A percentile compares a stretch with the other conserved stretches of the same genome.
These are phyloP conservation scores for Epicauta chinensis DNA, from an alignment of 1,140 invertebrate genomes.

Conservation along the genomic window DNA sequence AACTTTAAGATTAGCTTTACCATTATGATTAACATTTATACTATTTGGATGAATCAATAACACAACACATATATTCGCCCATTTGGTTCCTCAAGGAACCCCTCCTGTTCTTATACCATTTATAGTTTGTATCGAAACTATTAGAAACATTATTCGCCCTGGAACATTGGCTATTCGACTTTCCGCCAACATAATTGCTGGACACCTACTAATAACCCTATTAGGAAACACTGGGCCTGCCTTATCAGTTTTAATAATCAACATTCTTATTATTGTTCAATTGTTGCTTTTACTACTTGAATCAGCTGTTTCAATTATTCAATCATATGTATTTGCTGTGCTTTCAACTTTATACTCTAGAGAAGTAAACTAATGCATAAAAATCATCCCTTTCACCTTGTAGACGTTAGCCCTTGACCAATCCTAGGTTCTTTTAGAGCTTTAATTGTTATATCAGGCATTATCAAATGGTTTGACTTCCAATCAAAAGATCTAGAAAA, in stretches of 20 bases:
- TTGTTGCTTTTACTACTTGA: constrained; percentile 45
- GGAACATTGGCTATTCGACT: constrained; percentile 56
- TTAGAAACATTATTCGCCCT: constrained; percentile 57
- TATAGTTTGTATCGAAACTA: constrained; percentile 53
- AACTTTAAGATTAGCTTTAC: constrained; percentile 49
- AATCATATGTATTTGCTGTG: constrained; percentile 37
- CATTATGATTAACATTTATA: constrained; percentile 57
- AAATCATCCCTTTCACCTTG: constrained; percentile 50
- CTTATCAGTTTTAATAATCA: constrained; percentile 36
- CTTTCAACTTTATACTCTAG: constrained; percentile 39
- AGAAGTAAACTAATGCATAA: constrained; percentile 45
- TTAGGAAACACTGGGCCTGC: constrained; percentile 44
- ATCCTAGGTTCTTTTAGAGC: constrained; percentile 43
- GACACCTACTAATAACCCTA: constrained; percentile 53
- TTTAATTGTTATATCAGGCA: constrained; percentile 43
- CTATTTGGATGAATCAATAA: constrained; percentile 51
- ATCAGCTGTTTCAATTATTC: constrained; percentile 32
- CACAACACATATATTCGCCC: constrained; percentile 49
- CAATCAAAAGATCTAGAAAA: constrained; percentile 37
- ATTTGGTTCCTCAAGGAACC: constrained; percentile 55
- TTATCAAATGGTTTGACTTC: constrained; percentile 48
- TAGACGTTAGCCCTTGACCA: constrained; percentile 52
- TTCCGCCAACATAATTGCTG: constrained; percentile 63
- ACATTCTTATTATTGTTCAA: constrained; percentile 45
- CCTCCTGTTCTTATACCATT: constrained; percentile 49